These are phyloP conservation scores for Platycnemis pennipes DNA, from an alignment of 2,888 invertebrate species.

Conservation along the genomic window DNA sequence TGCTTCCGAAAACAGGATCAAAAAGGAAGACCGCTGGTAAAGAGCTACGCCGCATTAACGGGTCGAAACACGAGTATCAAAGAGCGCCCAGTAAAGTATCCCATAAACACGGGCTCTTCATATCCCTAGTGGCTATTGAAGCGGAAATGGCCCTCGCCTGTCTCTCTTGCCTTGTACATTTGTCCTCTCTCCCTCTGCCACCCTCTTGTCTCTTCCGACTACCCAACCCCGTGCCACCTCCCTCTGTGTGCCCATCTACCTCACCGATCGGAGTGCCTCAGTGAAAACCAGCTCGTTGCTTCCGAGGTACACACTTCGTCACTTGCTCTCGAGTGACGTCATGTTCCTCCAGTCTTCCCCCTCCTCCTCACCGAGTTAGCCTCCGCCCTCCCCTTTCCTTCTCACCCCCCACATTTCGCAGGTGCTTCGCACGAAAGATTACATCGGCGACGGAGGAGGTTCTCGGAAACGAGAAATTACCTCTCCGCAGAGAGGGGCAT, in stretches of 20 bases:
- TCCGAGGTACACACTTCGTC: too few relatives aligned
- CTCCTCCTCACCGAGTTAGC: too few relatives aligned
- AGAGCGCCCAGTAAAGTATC: neutral
- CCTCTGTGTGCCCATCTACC: neutral
- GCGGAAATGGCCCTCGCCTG: neutral
- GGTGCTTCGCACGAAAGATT: neutral
- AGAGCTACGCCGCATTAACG: neutral
- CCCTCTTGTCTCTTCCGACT: neutral
- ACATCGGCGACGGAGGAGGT: neutral
- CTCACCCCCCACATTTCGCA: too few relatives aligned
- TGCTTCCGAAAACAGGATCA: too few relatives aligned
- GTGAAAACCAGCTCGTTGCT: too few relatives aligned
- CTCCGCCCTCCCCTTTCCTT: too few relatives aligned
- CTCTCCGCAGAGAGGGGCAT: neutral
- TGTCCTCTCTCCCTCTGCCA: neutral
- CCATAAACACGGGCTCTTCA: neutral
- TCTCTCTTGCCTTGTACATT: neutral
- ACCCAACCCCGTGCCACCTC: neutral
- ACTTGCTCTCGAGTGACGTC: too few relatives aligned
- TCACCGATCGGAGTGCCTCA: too few relatives aligned
- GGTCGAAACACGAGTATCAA: neutral
- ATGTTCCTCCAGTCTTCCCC: neutral
- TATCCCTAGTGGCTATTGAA: neutral
- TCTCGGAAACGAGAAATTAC: constrained; percentile 2
- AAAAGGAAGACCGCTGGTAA: neutral